Conservation (phyloP, 2,888 invertebrate genomes). For the Leucoma salicis region DNA sequence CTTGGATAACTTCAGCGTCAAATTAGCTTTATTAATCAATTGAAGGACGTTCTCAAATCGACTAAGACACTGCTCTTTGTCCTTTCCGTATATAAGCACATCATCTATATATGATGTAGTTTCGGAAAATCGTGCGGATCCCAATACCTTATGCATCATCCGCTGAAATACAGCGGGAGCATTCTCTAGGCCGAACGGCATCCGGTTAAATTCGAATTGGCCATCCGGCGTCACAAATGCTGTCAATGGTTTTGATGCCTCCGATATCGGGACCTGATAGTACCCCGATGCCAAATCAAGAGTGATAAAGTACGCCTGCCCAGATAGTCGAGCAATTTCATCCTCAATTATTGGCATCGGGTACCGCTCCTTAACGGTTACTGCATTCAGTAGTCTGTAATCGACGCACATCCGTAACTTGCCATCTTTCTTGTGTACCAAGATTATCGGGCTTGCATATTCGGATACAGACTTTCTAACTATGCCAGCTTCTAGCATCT, state of each 20-base stretch:
- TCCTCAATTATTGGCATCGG: neutral
- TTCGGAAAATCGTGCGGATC: too few relatives aligned
- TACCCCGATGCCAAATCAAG: neutral
- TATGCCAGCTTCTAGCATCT: too few relatives aligned
- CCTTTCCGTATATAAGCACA: neutral
- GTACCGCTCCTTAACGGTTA: neutral
- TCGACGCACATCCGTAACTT: neutral
- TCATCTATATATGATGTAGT: neutral
- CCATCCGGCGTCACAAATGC: conserved; percentile 28
- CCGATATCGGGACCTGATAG: neutral
- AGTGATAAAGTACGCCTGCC: neutral
- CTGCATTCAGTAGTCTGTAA: neutral
- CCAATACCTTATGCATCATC: too few relatives aligned
- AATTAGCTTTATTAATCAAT: neutral
- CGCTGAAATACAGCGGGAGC: neutral
- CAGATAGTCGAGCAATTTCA: neutral
- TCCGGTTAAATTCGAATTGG: neutral
- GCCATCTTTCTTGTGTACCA: neutral
- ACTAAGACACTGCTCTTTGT: neutral
- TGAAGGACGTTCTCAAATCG: neutral
- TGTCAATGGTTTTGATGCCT: neutral
- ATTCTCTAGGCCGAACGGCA: neutral
- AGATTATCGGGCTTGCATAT: neutral
- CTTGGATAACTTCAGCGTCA: neutral
- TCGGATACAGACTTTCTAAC: too few relatives aligned